Percentiles rank a stretch among this genome's conserved stretches.
Conservation (phyloP, 2,797 vertebrate genomes). For the Chrysolophus pictus region DNA sequence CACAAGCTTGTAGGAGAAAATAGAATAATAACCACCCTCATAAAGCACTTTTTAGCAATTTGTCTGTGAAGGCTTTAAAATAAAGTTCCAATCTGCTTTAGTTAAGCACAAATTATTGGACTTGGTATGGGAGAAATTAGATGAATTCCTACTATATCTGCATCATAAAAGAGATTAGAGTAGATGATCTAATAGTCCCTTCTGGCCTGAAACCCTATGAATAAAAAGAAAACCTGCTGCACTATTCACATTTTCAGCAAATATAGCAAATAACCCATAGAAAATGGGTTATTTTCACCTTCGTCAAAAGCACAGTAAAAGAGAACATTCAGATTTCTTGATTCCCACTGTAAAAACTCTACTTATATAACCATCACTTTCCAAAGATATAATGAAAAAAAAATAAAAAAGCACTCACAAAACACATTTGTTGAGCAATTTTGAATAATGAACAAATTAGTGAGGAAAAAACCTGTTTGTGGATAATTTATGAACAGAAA, state of each 20-base stretch:
- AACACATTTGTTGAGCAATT: conserved; percentile 7
- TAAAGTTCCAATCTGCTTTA: conserved; percentile 63
- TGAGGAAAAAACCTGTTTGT: not conserved
- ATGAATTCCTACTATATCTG: conserved; percentile 38
- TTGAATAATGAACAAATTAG: conserved; percentile 36
- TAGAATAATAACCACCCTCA: not conserved
- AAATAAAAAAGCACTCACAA: not conserved
- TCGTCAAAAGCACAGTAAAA: conserved; percentile 8
- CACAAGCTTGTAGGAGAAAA: conserved; percentile 23
- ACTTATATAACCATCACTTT: not conserved
- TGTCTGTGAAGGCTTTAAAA: conserved; percentile 33
- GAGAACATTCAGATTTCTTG: not conserved
- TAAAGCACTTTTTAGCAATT: conserved; percentile 26
- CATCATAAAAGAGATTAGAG: conserved; percentile 64
- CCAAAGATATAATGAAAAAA: not conserved
- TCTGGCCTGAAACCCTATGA: conserved; percentile 9
- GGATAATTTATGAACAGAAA: conserved; percentile 26
- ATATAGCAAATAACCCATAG: conserved; percentile 34
- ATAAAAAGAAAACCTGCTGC: conserved; percentile 42
- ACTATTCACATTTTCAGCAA: conserved; percentile 32
- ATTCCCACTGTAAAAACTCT: not conserved
- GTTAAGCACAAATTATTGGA: conserved; percentile 61
- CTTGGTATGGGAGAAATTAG: conserved; percentile 59
- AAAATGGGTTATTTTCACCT: conserved; percentile 26
- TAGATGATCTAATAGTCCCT: conserved; percentile 57